phyloP scores from a whole-genome alignment of 2,888 invertebrate species.

The Lobophora halterata region DNA sequence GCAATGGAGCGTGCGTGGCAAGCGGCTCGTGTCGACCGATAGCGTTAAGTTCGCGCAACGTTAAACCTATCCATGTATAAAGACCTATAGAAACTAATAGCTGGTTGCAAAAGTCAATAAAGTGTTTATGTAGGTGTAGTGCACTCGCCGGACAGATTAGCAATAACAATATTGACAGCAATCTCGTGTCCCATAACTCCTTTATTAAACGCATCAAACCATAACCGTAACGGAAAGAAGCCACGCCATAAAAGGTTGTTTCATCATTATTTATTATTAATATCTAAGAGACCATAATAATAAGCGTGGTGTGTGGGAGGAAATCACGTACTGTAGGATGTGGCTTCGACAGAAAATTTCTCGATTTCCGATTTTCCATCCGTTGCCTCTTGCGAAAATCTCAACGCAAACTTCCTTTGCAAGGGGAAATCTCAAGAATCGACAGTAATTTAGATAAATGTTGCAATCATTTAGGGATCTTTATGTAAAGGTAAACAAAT shows the following conservation, averaged over 20 bases:
- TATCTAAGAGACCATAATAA: conserved; percentile 26
- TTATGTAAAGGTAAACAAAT: no score
- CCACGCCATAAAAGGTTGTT: conserved; percentile 26
- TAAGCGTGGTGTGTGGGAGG: conserved; percentile 32
- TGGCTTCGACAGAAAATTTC: conserved; percentile 34
- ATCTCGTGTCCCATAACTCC: conserved; percentile 28
- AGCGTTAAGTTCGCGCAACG: conserved; percentile 36
- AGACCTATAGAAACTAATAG: conserved; percentile 44
- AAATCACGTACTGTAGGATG: conserved; percentile 22
- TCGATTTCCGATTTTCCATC: conserved; percentile 38
- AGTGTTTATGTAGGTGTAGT: conserved; percentile 52
- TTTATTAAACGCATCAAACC: conserved; percentile 34
- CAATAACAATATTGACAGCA: conserved; percentile 41
- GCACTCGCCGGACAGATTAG: conserved; percentile 46
- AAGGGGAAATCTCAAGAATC: no score
- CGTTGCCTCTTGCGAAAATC: conserved; percentile 26
- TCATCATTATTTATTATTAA: conserved; percentile 38
- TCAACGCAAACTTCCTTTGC: background rate
- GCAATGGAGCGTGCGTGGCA: conserved; percentile 43
- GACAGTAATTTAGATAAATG: no score
- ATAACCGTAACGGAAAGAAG: conserved; percentile 10
- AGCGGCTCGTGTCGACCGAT: conserved; percentile 35
- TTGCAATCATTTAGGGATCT: no score
- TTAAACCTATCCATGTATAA: conserved; percentile 32
- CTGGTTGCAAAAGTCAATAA: conserved; percentile 53